phyloP scores from a whole-genome alignment of 2,797 vertebrate species.

The Tiaroga cobitis region DNA sequence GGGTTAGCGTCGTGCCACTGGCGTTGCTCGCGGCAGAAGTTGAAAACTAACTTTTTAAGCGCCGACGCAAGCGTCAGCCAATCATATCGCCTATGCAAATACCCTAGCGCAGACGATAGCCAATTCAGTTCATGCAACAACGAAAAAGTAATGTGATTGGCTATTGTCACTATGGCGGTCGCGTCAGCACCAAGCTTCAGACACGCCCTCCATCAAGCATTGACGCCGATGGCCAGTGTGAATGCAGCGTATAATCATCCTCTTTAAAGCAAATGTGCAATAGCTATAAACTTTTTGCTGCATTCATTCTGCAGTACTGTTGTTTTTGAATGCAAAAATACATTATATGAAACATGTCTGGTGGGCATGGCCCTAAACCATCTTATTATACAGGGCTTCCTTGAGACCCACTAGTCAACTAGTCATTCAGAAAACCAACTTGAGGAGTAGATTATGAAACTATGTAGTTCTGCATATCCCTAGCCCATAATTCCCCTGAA shows the following conservation, averaged over 20 bases:
- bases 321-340: background rate
- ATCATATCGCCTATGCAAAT: too few species aligned
- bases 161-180: too few species aligned
- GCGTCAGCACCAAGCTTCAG: too few species aligned
- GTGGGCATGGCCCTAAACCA: slow-evolving; percentile 1
- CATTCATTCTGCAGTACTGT: background rate
- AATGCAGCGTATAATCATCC: background rate
- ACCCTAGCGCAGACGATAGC: too few species aligned
- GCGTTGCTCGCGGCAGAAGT: too few species aligned
- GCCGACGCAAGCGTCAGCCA: too few species aligned
- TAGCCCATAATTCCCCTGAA: slow-evolving; percentile 22
- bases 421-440: slow-evolving; percentile 1
- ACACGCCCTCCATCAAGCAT: too few species aligned
- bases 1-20: too few species aligned
- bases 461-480: background rate
- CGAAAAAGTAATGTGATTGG: too few species aligned
- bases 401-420: background rate
- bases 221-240: too few species aligned
- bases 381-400: slow-evolving; percentile 19
- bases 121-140: too few species aligned
- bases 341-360: background rate
- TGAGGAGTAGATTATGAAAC: slow-evolving; percentile 4
- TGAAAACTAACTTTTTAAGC: too few species aligned
- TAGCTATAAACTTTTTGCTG: background rate
- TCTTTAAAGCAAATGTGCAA: background rate